Evolutionary conservation across 2,888 invertebrate genomes (phyloP), one percentile per base, ranked within the genome.

Genomic region (Lasius fuliginosus): DNA sequence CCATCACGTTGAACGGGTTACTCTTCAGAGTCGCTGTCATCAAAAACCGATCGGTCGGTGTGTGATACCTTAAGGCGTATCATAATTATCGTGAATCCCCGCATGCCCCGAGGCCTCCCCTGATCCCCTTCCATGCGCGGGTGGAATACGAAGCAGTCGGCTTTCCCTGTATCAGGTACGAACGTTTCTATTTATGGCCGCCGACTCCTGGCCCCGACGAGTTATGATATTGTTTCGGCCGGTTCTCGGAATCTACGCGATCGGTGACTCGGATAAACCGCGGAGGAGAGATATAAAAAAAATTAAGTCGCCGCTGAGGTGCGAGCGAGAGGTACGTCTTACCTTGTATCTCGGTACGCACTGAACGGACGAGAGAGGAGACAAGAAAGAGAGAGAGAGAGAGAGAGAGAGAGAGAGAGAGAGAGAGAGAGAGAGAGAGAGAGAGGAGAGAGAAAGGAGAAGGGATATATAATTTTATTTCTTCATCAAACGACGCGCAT

Each of bases 181-280:
- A 89, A 91, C 91, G 91, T 93, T 92, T 92, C 93, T 93, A 93
- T 94, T 94, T 94, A 94, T 93, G 93, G 93, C 89, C 88, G 91
- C 92, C 36, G 92, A 92, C 92, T 93, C 92, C 91, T 91, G 92
- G 91, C 91, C 91, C 89, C 86, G 86, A 94, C 92, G 93, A 95
- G 93, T 95, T 95, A 95, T 95, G 95, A 95, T 94, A 95, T 94
- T 94, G 94, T 95, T 94, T 93, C 93, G 91, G 91, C 81, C 88
- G 88, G 89, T 95, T 95, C 94, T 94, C 77, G 93, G 95, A 94
- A 95, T 94, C 94, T 93, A 94, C 93, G 93, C 93, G 95, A 95
- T 95, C 94, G 94, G 94, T 93, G 90, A 92, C 90, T 93, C 91
- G 94, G 95, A 94, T 95, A 95, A 95, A 94, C 92, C 92, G 86